phyloP scores from a whole-genome alignment of 2,888 invertebrate species.

The Blastobasis adustella region DNA sequence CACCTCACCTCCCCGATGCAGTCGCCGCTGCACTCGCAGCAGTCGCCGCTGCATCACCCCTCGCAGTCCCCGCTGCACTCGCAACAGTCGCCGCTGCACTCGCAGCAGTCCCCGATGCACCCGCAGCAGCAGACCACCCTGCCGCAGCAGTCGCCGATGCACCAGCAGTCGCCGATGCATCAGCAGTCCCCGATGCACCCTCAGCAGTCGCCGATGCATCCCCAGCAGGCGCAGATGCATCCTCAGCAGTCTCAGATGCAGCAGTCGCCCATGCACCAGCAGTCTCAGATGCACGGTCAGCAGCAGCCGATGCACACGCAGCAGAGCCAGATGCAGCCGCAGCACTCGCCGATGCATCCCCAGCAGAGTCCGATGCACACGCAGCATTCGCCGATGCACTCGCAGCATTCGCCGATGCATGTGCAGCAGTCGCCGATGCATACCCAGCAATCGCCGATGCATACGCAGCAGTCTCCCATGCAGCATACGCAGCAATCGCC shows the following conservation, averaged over 20 bases:
- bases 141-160: slow-evolving; percentile 58
- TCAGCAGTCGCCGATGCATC: slow-evolving; percentile 49
- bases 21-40: slow-evolving; percentile 59
- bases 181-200: slow-evolving; percentile 50
- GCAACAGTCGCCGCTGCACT: slow-evolving; percentile 54
- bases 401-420: slow-evolving; percentile 37
- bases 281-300: slow-evolving; percentile 27
- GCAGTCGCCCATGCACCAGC: slow-evolving; percentile 36
- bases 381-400: slow-evolving; percentile 39
- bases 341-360: slow-evolving; percentile 30
- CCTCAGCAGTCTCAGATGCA: slow-evolving; percentile 27
- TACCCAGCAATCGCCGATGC: slow-evolving; percentile 36
- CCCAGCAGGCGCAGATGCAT: slow-evolving; percentile 44
- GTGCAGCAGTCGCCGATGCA: slow-evolving; percentile 38
- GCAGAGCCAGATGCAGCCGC: slow-evolving; percentile 35
- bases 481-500: slow-evolving; percentile 40
- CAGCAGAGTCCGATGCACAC: slow-evolving; percentile 41
- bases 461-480: slow-evolving; percentile 39
- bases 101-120: slow-evolving; percentile 55
- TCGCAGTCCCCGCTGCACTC: slow-evolving; percentile 54
- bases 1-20: slow-evolving; percentile 51
- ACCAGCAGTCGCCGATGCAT: slow-evolving; percentile 42
- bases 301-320: slow-evolving; percentile 46
- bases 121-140: slow-evolving; percentile 52
- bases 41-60: slow-evolving; percentile 52